Evolutionary conservation across 2,797 vertebrate species (phyloP), one percentile per base, ranked within the genome.

Genomic region (Knipowitschia caucasica): DNA sequence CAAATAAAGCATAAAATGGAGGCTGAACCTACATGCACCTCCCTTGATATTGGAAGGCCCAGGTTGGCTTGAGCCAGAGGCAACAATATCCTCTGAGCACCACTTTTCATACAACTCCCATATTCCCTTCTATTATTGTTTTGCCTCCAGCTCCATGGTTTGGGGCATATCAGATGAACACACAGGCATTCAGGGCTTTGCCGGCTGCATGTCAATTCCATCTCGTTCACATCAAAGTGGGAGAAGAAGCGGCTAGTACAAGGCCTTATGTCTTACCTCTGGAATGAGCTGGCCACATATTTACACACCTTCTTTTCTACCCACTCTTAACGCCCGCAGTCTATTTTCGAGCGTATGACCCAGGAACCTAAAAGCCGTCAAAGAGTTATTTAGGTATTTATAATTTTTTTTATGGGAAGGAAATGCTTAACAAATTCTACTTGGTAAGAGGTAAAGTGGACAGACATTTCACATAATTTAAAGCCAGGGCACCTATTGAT

Each of bases 201-300:
- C 54, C 58, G 33, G 44, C 27, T 39, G 59, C 77, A 82, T 83
- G 67, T 52, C 73, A 87, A 86, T 77, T 57, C 52, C 67, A 56
- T 62, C 60, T 69, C 62, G 49, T 29, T 36, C 66, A 84, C 80
- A 84, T 89, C 82, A 88, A 88, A 86, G 87, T 73, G 52, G 18
- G 34, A 55, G 62, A 80, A 85, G 76, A 52, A 74, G 38, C 81
- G 81, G 57, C 75, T 72, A 71, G 69, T 77, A 69, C 73, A 67
- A n/a, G 24, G 36, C 50, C 44, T 81, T 70, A 77, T 79, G 73
- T 85, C n/a, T 78, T 79, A 69, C 71, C 65, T 80, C 75, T 66
- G 64, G 60, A 69, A 67, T 39, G 57, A 68, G 71, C 59, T 46
- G n/a, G 55, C 56, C 15, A 49, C 72, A 66, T 83, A 69, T 83